A percentile compares a stretch with the other conserved stretches of the same genome.
Evolutionary conservation across 2,888 invertebrate genomes (phyloP).

Genomic region (Tetramorium bicarinatum): DNA sequence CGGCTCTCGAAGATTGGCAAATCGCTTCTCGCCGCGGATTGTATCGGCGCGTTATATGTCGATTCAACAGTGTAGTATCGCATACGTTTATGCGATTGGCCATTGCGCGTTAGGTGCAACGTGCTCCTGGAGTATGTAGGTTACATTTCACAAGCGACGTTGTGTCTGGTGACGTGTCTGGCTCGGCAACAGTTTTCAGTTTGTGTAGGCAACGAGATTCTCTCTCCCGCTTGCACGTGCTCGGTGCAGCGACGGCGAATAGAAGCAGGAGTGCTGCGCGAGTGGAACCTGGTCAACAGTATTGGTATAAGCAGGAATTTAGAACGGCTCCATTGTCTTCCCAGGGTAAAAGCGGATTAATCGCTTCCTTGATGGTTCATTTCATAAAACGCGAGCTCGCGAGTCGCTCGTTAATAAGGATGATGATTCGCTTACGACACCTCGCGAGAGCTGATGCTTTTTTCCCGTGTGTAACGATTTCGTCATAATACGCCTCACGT

Average conservation of each 20-base stretch:
- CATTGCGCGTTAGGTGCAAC: slow-evolving; percentile 71
- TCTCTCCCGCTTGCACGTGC: slow-evolving; percentile 51
- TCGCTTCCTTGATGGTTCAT: slow-evolving; percentile 64
- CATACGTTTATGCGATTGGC: slow-evolving; percentile 8
- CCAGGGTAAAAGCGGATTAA: slow-evolving; percentile 69
- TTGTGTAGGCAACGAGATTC: slow-evolving; percentile 70
- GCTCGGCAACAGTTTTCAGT: slow-evolving; percentile 63
- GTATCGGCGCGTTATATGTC: slow-evolving; percentile 28
- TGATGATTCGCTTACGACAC: slow-evolving; percentile 58
- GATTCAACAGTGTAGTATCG: slow-evolving; percentile 39
- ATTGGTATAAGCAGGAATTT: slow-evolving; percentile 74
- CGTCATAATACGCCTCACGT: slow-evolving; percentile 61
- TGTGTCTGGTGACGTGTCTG: slow-evolving; percentile 77
- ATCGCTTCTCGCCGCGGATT: slow-evolving; percentile 18
- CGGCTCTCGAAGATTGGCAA: slow-evolving; percentile 30
- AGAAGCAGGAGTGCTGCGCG: slow-evolving; percentile 41
- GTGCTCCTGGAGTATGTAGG: slow-evolving; percentile 73
- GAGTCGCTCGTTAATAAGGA: slow-evolving; percentile 24
- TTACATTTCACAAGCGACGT: slow-evolving; percentile 77
- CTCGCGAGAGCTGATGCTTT: slow-evolving; percentile 62
- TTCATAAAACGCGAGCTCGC: slow-evolving; percentile 43
- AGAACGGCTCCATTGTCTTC: slow-evolving; percentile 79
- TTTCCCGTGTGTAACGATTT: slow-evolving; percentile 64
- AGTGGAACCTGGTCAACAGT: slow-evolving; percentile 70
- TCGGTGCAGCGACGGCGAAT: slow-evolving; percentile 55